Base-by-base conservation (phyloP, 53 echinoderm and acorn worm genomes). In the Arbacia lixula region DNA sequence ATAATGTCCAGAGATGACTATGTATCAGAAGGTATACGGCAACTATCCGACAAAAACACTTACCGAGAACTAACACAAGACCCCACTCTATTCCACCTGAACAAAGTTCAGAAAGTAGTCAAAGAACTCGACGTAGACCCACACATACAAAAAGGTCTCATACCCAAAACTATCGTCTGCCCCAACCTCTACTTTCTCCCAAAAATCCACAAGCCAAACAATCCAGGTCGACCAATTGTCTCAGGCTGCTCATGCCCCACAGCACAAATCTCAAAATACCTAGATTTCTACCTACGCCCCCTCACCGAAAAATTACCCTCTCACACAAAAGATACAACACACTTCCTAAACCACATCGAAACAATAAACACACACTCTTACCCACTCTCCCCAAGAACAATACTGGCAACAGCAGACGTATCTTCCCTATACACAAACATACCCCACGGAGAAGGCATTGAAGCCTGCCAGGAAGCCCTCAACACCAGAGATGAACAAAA, bases 1-100 rank as follows among this genome's bases (percentile, higher is more conserved):
- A 14, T 64, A 64, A 64, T 64, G 65, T 64, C 65, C 29, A 64
- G 27, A 64, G 29, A n/a, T 27, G 65, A 64, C 34, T 64, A 64
- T 64, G 29, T 64, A 27, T 14, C 29, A 25, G 65, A 64, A 64
- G 65, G 65, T 8, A 14, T 64, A 25, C 24, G 65, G 30, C 65
- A 64, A 64, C 65, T 64, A 27, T 64, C 65, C 22, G 65, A 64
- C 65, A 12, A 30, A 64, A 6, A 21, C 29, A 64, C 65, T 16
- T 64, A 64, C 29, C 8, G 4, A 6, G 4, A 6, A 27, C 28
- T 64, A 25, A 28, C 22, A 25, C 3, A 25, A 29, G 29, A 29
- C 6, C 32, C 65, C 29, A 25, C 65, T 30, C 65, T 31, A 5
- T 28, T 14, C 29, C 65, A 64, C 34, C 22, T 64, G 30, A 27